phyloP scores from a whole-genome alignment of 2,888 invertebrate species.

The Lobophora halterata region DNA sequence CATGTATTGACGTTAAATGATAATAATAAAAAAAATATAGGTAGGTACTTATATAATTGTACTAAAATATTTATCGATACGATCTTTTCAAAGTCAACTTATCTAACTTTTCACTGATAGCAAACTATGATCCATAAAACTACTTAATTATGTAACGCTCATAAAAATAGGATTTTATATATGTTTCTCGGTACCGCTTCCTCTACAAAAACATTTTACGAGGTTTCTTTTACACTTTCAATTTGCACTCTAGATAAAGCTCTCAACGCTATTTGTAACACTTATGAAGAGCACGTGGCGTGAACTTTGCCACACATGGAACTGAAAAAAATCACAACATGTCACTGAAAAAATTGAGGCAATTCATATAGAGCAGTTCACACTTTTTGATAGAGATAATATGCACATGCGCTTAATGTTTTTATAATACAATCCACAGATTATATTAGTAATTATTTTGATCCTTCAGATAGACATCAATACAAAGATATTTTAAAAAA shows the following conservation, averaged over 20 bases:
- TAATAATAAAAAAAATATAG: too few species aligned
- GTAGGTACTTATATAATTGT: too few species aligned
- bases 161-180: background rate
- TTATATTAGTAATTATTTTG: too few species aligned
- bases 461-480: too few species aligned
- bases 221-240: constrained; percentile 14
- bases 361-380: background rate
- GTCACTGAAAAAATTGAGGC: constrained; percentile 19
- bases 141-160: background rate
- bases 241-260: constrained; percentile 35
- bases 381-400: constrained; percentile 1
- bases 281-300: constrained; percentile 29
- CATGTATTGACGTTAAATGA: too few species aligned
- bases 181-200: constrained; percentile 4
- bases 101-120: too few species aligned
- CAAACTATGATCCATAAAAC: too few species aligned
- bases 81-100: too few species aligned
- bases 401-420: too few species aligned
- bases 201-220: constrained; percentile 17
- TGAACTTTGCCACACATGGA: constrained; percentile 24
- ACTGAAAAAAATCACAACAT: constrained; percentile 22
- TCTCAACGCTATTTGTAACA: constrained; percentile 22
- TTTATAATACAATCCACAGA: too few species aligned
- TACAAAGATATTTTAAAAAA: too few species aligned
- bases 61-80: too few species aligned